Percentiles rank a stretch among this genome's conserved stretches.
phyloP scores from a whole-genome alignment of 2,113 vertebrate species.

The Pristiophorus japonicus region DNA sequence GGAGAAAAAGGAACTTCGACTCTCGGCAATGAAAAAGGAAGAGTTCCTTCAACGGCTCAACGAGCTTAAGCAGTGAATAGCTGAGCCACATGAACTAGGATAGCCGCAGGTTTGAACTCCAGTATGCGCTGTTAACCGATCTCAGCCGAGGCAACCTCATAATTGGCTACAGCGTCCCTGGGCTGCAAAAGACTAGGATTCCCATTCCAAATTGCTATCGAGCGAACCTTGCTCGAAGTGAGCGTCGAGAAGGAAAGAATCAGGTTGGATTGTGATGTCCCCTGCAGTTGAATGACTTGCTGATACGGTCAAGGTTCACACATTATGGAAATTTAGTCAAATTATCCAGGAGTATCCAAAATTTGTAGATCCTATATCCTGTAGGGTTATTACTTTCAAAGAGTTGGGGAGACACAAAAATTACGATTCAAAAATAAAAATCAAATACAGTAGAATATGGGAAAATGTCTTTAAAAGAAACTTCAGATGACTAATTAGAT shows the following conservation, averaged over 20 bases:
- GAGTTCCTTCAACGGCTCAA: not conserved
- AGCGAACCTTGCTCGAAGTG: not conserved
- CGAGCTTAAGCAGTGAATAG: not conserved
- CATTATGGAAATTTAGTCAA: not conserved
- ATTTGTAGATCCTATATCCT: not conserved
- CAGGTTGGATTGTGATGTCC: not conserved
- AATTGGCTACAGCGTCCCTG: not conserved
- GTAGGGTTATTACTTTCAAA: not conserved
- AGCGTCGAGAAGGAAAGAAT: not conserved
- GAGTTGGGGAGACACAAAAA: not conserved
- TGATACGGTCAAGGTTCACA: not conserved
- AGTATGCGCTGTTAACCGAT: no score
- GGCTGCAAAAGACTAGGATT: not conserved
- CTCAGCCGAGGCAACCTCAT: not conserved
- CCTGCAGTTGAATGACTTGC: not conserved
- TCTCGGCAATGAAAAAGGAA: not conserved
- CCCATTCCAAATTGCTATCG: not conserved
- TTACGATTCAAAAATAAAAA: not conserved
- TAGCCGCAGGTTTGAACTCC: not conserved
- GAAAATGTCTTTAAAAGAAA: not conserved
- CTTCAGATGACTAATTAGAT: not conserved
- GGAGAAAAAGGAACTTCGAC: not conserved
- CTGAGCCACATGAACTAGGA: not conserved
- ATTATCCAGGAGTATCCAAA: not conserved
- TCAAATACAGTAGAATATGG: not conserved